Evolutionary conservation across 64 coral and sea anemone species (phyloP).

Genomic region (Orbicella faveolata): DNA sequence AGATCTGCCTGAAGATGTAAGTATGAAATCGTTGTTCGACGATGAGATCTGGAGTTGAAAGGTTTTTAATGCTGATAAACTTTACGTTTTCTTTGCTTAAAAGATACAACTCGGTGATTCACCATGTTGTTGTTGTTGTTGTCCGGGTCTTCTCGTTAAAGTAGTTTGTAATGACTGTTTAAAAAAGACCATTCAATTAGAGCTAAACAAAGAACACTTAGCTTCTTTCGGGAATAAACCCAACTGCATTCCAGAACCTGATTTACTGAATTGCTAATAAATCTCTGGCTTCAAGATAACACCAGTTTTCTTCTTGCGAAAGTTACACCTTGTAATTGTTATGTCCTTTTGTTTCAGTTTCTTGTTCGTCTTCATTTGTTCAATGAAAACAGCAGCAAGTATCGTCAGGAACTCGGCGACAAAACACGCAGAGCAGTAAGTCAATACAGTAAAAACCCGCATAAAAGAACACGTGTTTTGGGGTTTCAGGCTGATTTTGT

Average conservation of each 20-base stretch:
- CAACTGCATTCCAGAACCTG: no score
- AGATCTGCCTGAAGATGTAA: constrained; percentile 87
- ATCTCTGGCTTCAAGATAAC: no score
- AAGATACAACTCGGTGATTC: not conserved
- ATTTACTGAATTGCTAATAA: no score
- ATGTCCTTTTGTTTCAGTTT: constrained; percentile 73
- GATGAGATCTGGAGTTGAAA: no score
- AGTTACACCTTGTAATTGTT: not conserved
- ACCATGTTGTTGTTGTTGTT: not conserved
- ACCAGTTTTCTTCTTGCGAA: not conserved
- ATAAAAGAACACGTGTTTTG: no score
- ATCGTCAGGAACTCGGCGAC: constrained; percentile 80
- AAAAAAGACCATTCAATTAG: not conserved
- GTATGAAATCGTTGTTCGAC: not conserved
- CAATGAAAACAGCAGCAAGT: constrained; percentile 84
- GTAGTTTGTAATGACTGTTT: no score
- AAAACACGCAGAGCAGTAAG: constrained; percentile 91
- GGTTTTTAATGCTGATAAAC: no score
- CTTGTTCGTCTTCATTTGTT: constrained; percentile 91
- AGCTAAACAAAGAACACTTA: no score
- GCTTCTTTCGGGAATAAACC: no score
- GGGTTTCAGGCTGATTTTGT: no score
- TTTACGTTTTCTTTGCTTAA: no score
- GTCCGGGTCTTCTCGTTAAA: no score
- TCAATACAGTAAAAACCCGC: not conserved